Evolutionary conservation across 1,140 invertebrate species (phyloP).

Genomic region (Brachionus rubens): DNA sequence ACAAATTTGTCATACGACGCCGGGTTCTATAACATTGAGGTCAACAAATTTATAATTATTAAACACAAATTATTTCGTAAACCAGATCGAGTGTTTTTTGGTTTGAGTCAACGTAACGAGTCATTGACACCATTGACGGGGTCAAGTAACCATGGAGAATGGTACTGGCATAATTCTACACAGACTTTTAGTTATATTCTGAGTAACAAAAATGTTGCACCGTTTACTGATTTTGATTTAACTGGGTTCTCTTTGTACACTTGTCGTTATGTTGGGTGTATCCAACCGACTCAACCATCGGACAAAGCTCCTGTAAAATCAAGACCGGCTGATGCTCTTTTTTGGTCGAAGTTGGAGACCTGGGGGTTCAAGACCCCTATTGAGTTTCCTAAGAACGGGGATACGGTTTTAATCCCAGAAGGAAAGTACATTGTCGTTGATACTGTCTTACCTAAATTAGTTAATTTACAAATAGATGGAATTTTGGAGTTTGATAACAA

Average conservation of each 20-base stretch:
- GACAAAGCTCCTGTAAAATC: not conserved
- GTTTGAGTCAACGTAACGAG: not conserved
- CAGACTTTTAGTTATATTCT: not conserved
- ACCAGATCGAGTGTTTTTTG: slow-evolving; percentile 20
- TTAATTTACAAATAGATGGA: slow-evolving; percentile 1
- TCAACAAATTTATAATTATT: not conserved
- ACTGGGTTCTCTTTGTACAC: not conserved
- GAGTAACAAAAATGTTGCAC: not conserved
- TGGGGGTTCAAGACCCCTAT: slow-evolving; percentile 12
- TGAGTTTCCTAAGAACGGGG: slow-evolving; percentile 4
- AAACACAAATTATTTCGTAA: not conserved
- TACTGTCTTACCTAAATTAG: slow-evolving; percentile 22
- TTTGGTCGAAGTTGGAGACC: slow-evolving; percentile 25
- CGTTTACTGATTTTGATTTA: not conserved
- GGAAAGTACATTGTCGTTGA: slow-evolving; percentile 17
- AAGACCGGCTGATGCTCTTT: not conserved
- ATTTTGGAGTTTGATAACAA: slow-evolving; percentile 24
- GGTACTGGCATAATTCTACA: slow-evolving; percentile 32
- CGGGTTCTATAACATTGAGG: not conserved
- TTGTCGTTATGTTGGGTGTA: slow-evolving; percentile 30
- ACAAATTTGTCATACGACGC: not conserved
- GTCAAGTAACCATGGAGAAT: not conserved
- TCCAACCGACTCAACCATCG: not conserved
- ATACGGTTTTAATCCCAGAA: slow-evolving; percentile 32
- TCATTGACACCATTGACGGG: not conserved